A percentile compares a stretch with the other conserved stretches of the same genome.
Evolutionary conservation across 2,113 vertebrate genomes (phyloP).

Genomic region (Hylia prasina): DNA sequence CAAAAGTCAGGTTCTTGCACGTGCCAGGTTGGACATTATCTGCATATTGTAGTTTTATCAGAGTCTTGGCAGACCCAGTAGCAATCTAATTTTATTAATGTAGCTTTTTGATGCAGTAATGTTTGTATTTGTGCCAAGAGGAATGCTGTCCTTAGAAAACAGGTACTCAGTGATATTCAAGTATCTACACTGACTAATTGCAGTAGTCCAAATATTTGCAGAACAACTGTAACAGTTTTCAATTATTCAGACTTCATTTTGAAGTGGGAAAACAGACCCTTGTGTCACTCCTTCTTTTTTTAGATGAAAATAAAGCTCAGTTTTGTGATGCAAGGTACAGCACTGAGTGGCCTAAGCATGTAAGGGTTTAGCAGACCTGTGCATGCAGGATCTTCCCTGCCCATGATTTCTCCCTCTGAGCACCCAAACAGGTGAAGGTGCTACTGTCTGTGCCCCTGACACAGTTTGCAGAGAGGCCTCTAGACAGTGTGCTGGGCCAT

Average conservation of each 20-base stretch:
- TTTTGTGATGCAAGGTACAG: neutral
- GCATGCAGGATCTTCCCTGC: neutral
- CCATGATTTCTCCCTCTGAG: neutral
- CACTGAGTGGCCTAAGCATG: neutral
- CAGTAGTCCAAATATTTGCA: neutral
- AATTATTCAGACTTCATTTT: neutral
- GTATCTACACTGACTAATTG: neutral
- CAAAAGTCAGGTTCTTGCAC: neutral
- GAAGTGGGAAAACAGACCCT: neutral
- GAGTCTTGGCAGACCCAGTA: neutral
- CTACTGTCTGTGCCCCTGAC: accelerated
- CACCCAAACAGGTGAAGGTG: neutral
- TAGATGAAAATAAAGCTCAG: neutral
- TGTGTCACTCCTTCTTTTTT: neutral
- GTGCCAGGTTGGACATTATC: neutral
- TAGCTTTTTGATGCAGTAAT: neutral
- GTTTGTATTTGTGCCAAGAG: neutral
- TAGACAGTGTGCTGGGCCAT: neutral
- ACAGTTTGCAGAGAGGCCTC: neutral
- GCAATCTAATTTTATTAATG: neutral
- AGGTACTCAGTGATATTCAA: neutral
- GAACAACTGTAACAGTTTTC: neutral
- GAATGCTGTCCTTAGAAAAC: neutral
- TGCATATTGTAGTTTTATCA: neutral
- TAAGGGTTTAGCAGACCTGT: neutral